phyloP scores from a whole-genome alignment of 2,113 vertebrate genomes.

The Tupaia tana region DNA sequence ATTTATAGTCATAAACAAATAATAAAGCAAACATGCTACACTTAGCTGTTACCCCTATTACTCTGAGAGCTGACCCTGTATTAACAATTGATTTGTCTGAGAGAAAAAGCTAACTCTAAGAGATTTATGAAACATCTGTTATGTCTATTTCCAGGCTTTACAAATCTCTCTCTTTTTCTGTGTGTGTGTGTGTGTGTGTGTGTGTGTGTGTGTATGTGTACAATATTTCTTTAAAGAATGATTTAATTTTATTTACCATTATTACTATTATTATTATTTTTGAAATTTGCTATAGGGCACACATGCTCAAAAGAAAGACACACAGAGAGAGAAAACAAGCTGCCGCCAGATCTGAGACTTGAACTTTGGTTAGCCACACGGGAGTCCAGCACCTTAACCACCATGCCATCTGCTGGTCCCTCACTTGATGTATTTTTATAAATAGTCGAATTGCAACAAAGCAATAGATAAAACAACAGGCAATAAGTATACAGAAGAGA shows the following conservation, averaged over 20 bases:
- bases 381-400: too few relatives aligned
- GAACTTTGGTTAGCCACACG: too few relatives aligned
- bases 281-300: too few relatives aligned
- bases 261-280: too few relatives aligned
- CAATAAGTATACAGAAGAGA: not conserved
- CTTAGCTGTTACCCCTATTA: constrained; percentile 22
- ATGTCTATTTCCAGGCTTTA: not conserved
- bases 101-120: not conserved
- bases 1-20: constrained; percentile 71
- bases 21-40: constrained; percentile 14
- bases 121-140: not conserved
- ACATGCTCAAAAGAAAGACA: too few relatives aligned
- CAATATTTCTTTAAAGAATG: too few relatives aligned
- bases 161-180: too few relatives aligned
- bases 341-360: too few relatives aligned
- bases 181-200: too few relatives aligned
- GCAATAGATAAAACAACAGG: not conserved
- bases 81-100: not conserved
- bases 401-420: not conserved
- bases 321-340: too few relatives aligned
- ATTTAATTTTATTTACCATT: too few relatives aligned
- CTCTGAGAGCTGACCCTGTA: not conserved
- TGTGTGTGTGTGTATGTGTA: too few relatives aligned
- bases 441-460: not conserved
- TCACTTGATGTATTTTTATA: not conserved